Base-by-base conservation (phyloP, 2,797 vertebrate species). In the Falco columbarius region DNA sequence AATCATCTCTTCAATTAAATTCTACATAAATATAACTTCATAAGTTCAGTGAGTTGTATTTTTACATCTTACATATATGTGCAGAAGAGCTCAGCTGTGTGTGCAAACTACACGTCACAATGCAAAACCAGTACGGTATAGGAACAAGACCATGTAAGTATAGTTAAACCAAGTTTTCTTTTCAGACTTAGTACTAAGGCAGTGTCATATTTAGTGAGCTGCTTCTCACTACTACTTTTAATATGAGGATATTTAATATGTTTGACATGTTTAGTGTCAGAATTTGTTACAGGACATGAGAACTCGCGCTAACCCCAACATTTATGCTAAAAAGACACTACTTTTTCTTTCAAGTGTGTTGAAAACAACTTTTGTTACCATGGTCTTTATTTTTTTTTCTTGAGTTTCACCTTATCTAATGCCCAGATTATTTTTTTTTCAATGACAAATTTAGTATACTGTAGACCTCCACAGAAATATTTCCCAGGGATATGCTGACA, bases 401-500 rank as follows among this genome's bases (percentile, higher is more conserved):
- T 2, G 0, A 34, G 29, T 62, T 94, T 85, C 81, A 77, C 67
- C 88, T 93, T 94, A 71, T 52, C 67, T 34, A 77, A 74, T 14
- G 85, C 4, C 10, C 4, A 6, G 2, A 44, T 42, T 17, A 42
- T 80, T 76, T 91, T 95, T 59, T 14, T 58, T n/a, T 47, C 46
- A 52, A 3, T 87, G 42, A 81, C 65, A 95, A 70, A 68, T 85
- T 58, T 13, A 68, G 67, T 36, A 42, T 26, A 67, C 26, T 36
- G 32, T 19, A 93, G 71, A 85, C 49, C 24, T 77, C 72, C 72
- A 75, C 6, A n/a, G 62, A 93, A 88, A 38, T 76, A 91, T 12
- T 93, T 94, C 76, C 80, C 65, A 84, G 84, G 51, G 63, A 95
- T 85, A n/a, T 81, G 94, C 90, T 93, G 93, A 96, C 82, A 94